Base-by-base conservation (phyloP, 2,888 invertebrate species). In the Rhogogaster chlorosoma region DNA sequence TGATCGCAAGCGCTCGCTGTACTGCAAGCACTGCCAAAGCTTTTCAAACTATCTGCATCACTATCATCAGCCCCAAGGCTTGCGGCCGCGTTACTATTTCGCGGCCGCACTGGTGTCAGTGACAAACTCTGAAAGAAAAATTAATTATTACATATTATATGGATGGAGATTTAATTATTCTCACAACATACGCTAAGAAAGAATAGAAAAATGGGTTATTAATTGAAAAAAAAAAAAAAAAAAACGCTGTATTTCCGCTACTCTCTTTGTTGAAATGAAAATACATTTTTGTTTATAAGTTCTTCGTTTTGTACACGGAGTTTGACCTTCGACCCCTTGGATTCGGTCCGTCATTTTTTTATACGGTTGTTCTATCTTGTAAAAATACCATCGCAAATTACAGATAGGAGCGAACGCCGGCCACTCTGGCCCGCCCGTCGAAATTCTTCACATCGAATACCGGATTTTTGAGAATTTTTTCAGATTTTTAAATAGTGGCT, bases 1-100 rank as follows among this genome's bases (percentile, higher is more conserved):
- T 97, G 97, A 92, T 97, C 97, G 90, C 97, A 96, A 22, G 97
- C 97, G 82, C 97, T 96, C 87, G 97, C 96, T 86, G 97, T 97
- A 89, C 97, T 97, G 89, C 93, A 93, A 87, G 96, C 96, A 93
- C 97, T 97, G 86, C 96, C 96, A 92, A 96, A 96, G 92, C 97
- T 97, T 91, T 96, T 96, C 86, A 97, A 94, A 86, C 97, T 97
- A 89, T 97, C 97, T 90, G 94, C 93, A 94, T 97, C 97, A 93
- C 93, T 94, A 94, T 93, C 95, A 94, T 94, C 95, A 93, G 93
- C 93, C 93, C 88, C 92, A 86, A 86, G 87, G 85, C 87, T 88
- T 89, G 89, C 88, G 89, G 87, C 89, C 89, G 88, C 86, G 87
- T 88, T 86, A 82, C 87, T 85, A 64, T 88, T 83, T 84, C 91